Evolutionary conservation across 1,140 invertebrate species (phyloP).

Genomic region (Harpegnathos saltator): DNA sequence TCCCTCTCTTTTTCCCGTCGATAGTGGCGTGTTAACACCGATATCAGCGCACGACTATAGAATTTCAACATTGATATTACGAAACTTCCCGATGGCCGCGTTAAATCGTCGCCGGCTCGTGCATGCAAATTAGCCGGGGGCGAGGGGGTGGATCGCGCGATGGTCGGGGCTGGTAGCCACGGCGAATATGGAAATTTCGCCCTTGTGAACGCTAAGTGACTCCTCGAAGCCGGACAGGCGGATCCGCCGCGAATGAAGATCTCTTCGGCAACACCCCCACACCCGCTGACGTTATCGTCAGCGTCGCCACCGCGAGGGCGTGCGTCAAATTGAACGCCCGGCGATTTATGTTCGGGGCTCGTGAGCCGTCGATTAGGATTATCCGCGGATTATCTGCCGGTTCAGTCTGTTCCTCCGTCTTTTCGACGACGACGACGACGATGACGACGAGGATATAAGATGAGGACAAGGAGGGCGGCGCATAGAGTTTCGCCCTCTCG

Average conservation of each 20-base stretch:
- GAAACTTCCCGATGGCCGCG: constrained; percentile 11
- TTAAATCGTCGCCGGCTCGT: constrained; percentile 7
- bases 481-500: constrained; percentile 28
- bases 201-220: not conserved
- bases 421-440: constrained; percentile 12
- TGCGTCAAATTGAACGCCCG: constrained; percentile 55
- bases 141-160: not conserved
- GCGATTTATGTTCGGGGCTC: constrained; percentile 58
- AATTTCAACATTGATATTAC: constrained; percentile 41
- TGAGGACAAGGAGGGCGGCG: not conserved
- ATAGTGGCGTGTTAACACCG: constrained; percentile 10
- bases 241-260: constrained; percentile 35
- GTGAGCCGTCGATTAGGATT: constrained; percentile 77
- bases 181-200: constrained; percentile 28
- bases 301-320: not conserved
- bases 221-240: not conserved
- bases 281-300: too few relatives aligned
- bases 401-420: constrained; percentile 58
- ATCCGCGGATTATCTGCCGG: constrained; percentile 73
- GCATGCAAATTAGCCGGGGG: constrained; percentile 18
- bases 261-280: not conserved
- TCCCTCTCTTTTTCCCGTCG: too few relatives aligned
- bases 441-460: not conserved
- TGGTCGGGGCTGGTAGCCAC: not conserved
- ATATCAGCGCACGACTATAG: not conserved